Percentiles rank a stretch among this genome's conserved stretches.
phyloP scores from a whole-genome alignment of 2,113 vertebrate genomes.

The Vimba vimba region DNA sequence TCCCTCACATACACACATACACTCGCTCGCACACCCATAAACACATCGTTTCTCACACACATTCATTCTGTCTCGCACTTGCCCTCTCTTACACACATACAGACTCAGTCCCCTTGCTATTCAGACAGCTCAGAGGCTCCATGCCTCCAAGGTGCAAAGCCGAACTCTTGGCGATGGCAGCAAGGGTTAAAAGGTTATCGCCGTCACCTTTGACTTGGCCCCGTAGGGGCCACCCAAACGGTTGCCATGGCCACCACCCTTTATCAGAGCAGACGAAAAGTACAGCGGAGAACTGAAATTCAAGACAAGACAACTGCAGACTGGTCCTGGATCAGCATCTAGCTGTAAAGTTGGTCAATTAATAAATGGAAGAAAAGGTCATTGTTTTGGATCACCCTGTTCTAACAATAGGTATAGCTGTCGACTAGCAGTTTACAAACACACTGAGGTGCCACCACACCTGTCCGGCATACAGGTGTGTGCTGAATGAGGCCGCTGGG shows the following conservation, averaged over 20 bases:
- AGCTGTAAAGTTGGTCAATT: neutral
- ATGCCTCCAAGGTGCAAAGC: constrained; percentile 53
- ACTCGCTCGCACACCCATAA: neutral
- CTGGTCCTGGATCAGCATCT: constrained; percentile 9
- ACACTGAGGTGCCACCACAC: constrained; percentile 21
- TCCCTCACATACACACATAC: neutral
- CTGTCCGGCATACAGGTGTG: constrained; percentile 43
- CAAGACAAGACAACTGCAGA: neutral
- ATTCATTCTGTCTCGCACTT: neutral
- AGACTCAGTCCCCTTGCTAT: constrained; percentile 3
- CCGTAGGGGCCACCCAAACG: constrained; percentile 37
- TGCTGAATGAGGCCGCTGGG: constrained; percentile 38
- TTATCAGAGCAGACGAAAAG: constrained; percentile 45
- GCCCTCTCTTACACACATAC: neutral
- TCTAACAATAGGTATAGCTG: constrained; percentile 48
- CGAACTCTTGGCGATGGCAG: constrained; percentile 43
- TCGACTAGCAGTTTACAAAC: constrained; percentile 15
- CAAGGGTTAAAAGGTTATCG: constrained; percentile 58
- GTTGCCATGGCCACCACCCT: constrained; percentile 48
- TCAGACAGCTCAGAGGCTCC: constrained; percentile 34
- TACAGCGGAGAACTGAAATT: constrained; percentile 1
- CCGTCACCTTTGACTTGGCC: constrained; percentile 51
- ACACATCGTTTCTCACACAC: neutral
- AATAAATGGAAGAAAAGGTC: constrained; percentile 21
- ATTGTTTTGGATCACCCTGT: neutral